Percentiles rank a stretch among this genome's conserved stretches.
Evolutionary conservation across 2,113 vertebrate species (phyloP).

Genomic region (Burhinus bistriatus): DNA sequence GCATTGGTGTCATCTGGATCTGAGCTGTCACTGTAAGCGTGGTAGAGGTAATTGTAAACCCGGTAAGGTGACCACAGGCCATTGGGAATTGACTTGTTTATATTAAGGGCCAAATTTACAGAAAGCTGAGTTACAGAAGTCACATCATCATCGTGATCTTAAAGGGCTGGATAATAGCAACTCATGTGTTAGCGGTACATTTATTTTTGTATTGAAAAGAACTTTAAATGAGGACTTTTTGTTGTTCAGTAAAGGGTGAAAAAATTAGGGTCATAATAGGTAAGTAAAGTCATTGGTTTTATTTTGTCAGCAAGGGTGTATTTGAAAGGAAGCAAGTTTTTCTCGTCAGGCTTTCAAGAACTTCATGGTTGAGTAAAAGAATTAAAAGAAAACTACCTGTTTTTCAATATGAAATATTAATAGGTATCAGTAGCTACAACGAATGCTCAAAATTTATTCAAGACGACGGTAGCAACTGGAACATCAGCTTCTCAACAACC

Average conservation of each 20-base stretch:
- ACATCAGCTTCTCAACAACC: slow-evolving; percentile 73
- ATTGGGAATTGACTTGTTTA: neutral
- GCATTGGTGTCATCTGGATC: neutral
- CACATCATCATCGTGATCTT: neutral
- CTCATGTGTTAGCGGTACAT: neutral
- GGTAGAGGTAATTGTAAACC: neutral
- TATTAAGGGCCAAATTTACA: neutral
- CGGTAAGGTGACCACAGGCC: neutral
- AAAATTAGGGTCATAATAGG: neutral
- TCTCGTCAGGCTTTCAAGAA: neutral
- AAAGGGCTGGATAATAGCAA: neutral
- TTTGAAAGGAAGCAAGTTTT: neutral
- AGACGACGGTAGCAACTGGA: slow-evolving; percentile 66
- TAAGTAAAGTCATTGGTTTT: neutral
- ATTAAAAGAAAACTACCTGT: neutral
- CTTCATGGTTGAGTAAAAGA: neutral
- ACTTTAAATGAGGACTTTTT: neutral
- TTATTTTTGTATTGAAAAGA: neutral
- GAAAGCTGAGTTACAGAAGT: neutral
- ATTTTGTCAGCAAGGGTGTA: neutral
- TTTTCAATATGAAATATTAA: neutral
- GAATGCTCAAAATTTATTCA: neutral
- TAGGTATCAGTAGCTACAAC: slow-evolving; percentile 42
- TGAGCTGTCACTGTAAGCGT: neutral
- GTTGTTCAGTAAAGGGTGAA: neutral